Evolutionary conservation across 2,888 invertebrate species (phyloP).

Genomic region (Euphydryas editha): DNA sequence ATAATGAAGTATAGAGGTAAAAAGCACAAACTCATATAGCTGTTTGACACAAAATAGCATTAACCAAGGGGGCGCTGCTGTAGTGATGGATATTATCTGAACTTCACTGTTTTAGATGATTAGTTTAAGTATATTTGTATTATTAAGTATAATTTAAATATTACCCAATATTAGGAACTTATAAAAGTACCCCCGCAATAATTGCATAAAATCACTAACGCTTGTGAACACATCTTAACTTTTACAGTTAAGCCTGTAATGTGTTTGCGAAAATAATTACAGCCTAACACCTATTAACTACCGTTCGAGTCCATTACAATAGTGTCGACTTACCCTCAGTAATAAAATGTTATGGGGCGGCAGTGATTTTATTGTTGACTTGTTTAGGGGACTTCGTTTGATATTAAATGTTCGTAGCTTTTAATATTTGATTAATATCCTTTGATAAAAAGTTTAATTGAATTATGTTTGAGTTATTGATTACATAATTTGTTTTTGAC

Average conservation of each 20-base stretch:
- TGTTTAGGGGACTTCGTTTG: conserved; percentile 12
- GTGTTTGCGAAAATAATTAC: conserved; percentile 13
- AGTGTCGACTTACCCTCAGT: conserved; percentile 20
- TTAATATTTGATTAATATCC: conserved; percentile 1
- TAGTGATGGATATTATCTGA: too few relatives aligned
- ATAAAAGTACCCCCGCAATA: not conserved
- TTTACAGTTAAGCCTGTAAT: conserved; percentile 13
- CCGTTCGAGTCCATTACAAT: conserved; percentile 16
- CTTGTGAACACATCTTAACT: not conserved
- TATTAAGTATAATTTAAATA: too few relatives aligned
- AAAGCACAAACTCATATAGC: too few relatives aligned
- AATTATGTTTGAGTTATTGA: not conserved
- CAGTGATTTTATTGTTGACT: conserved; percentile 13
- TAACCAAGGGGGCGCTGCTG: too few relatives aligned
- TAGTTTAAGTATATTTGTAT: too few relatives aligned
- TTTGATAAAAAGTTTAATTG: conserved; percentile 9
- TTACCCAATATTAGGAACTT: not conserved
- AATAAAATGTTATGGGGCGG: conserved; percentile 17
- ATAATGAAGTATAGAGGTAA: too few relatives aligned
- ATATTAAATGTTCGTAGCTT: conserved; percentile 2
- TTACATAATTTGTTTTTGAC: too few relatives aligned
- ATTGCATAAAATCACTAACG: not conserved
- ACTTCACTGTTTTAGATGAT: too few relatives aligned
- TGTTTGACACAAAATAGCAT: too few relatives aligned
- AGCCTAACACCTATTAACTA: conserved; percentile 22